These are phyloP conservation scores for Opisthograptis luteolata DNA, from an alignment of 2,888 invertebrate species.

Conservation along the genomic window DNA sequence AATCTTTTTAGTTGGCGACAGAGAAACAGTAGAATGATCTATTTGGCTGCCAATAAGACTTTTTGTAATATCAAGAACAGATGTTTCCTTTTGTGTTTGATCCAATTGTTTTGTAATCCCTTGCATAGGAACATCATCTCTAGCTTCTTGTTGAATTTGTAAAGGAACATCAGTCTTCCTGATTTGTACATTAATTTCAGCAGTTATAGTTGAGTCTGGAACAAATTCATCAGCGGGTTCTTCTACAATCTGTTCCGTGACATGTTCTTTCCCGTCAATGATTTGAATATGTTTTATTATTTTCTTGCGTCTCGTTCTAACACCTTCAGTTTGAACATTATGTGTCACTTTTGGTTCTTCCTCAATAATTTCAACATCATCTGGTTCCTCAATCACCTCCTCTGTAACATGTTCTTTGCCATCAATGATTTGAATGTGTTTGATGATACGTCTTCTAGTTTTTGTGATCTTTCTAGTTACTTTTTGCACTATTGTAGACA, in stretches of 20 bases:
- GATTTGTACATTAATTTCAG: slow-evolving; percentile 58
- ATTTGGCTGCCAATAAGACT: slow-evolving; percentile 42
- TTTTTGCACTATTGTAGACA: slow-evolving; percentile 89
- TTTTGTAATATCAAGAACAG: slow-evolving; percentile 33
- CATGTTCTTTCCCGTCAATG: slow-evolving; percentile 91
- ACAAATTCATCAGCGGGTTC: slow-evolving; percentile 85
- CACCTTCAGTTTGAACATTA: slow-evolving; percentile 57
- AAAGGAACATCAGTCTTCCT: slow-evolving; percentile 28
- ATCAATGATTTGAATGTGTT: slow-evolving; percentile 90
- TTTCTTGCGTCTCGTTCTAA: slow-evolving; percentile 70
- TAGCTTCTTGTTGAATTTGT: slow-evolving; percentile 24
- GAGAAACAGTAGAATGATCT: slow-evolving; percentile 30
- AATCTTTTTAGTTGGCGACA: slow-evolving; percentile 15
- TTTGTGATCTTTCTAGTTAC: slow-evolving; percentile 90
- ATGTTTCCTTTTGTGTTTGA: slow-evolving; percentile 19
- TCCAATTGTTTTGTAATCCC: slow-evolving; percentile 20
- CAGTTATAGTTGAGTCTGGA: slow-evolving; percentile 57
- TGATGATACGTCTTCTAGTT: slow-evolving; percentile 89
- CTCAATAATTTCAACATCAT: slow-evolving; percentile 89
- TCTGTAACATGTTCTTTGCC: slow-evolving; percentile 93
- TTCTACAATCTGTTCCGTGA: slow-evolving; percentile 91
- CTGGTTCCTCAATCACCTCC: slow-evolving; percentile 93
- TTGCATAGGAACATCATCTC: slow-evolving; percentile 18
- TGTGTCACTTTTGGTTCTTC: slow-evolving; percentile 78
- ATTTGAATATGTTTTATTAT: slow-evolving; percentile 89